Base-by-base conservation (phyloP, 2,888 invertebrate species). In the Zaprionus obscuricornis region DNA sequence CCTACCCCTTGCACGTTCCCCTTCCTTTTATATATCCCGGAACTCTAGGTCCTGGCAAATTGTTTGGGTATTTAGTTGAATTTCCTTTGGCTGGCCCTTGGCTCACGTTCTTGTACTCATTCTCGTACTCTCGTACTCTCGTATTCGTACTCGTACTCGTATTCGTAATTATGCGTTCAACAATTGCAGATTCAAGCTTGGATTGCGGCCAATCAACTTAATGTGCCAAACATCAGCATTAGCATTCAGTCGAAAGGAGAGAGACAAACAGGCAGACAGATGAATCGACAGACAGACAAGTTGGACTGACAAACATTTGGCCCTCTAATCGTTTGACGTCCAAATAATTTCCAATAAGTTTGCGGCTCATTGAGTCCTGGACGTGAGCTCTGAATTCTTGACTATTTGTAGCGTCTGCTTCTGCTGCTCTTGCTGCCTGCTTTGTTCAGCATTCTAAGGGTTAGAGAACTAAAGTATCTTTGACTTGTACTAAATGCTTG, bases 291-390 rank as follows among this genome's bases (percentile, higher is more conserved):
- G 8, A 14, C 16, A 22, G 51, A 54, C 57, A 33, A 34, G 47
- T 13, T 66, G 57, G 29, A n/a, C n/a, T n/a, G n/a, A n/a, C 62
- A 47, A 31, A 58, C 68, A 62, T 45, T 56, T 62, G 47, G 36
- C 27, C 42, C 55, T 64, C 69, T 76, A 76, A 76, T 81, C 75
- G 75, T 64, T 81, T 79, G 79, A 84, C 86, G 86, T 79, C 70
- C 77, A 73, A 79, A 79, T 79, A 85, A 79, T 85, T 81, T 79
- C 60, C 84, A 79, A 79, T 79, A 84, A 85, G 74, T 83, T 79
- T 79, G 74, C 86, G 81, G 81, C 79, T 83, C 86, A 79, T 79
- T 79, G 85, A 76, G 83, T 58, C 8, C 54, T 43, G 59, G 69
- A 85, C 84, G 85, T 85, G 78, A 60, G 52, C 62, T 49, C 43